phyloP scores from a whole-genome alignment of 2,888 invertebrate genomes.

The Azorinus chamasolen region DNA sequence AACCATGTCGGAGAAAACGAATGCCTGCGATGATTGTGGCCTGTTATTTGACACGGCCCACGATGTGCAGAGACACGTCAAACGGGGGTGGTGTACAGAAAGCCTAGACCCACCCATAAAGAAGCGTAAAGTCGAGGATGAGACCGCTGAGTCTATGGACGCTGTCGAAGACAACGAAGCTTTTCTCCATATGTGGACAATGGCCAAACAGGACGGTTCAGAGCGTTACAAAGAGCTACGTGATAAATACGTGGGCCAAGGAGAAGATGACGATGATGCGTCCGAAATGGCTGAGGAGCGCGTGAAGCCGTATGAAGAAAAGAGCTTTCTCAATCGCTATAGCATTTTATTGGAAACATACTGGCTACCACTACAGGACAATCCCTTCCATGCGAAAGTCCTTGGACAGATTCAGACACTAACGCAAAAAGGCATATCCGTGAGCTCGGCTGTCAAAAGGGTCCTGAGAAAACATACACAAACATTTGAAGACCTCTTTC shows the following conservation, averaged over 20 bases:
- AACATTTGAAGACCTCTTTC: constrained; percentile 29
- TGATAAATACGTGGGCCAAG: constrained; percentile 23
- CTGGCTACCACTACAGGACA: constrained; percentile 22
- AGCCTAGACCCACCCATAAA: not conserved
- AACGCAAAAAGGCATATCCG: constrained; percentile 14
- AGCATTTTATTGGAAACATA: constrained; percentile 18
- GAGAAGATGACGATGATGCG: constrained; percentile 31
- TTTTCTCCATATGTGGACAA: constrained; percentile 19
- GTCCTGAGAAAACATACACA: constrained; percentile 26
- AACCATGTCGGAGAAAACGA: not conserved
- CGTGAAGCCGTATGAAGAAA: constrained; percentile 22
- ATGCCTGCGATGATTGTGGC: too few species aligned
- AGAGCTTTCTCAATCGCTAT: constrained; percentile 18
- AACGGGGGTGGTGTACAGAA: constrained; percentile 9
- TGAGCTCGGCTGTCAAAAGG: constrained; percentile 18
- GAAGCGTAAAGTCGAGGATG: constrained; percentile 2
- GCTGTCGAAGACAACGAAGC: constrained; percentile 26
- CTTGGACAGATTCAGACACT: constrained; percentile 13
- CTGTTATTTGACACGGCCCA: constrained; percentile 10
- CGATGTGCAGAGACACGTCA: constrained; percentile 13
- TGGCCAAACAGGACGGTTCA: constrained; percentile 13
- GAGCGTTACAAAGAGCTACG: constrained; percentile 25
- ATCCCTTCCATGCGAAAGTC: constrained; percentile 6
- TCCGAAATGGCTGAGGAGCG: constrained; percentile 31
- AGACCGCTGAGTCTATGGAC: constrained; percentile 4